These are phyloP conservation scores for Avahi laniger DNA, from an alignment of 2,797 vertebrate species.

Conservation along the genomic window DNA sequence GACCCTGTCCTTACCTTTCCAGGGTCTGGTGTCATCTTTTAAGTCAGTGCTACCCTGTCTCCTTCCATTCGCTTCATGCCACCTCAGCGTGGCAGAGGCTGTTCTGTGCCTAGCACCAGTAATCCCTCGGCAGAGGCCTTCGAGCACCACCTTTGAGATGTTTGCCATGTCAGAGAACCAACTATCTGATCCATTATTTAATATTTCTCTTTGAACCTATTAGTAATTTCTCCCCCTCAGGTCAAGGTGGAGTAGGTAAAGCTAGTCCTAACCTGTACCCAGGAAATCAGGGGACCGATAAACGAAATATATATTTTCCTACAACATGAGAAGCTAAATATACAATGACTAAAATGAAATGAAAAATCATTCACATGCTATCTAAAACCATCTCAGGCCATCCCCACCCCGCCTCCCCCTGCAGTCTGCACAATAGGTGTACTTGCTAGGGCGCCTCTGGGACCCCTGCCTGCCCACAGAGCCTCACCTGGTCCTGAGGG, in stretches of 20 bases:
- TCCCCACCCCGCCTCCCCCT: too few species aligned
- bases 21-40: background rate
- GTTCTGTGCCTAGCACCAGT: background rate
- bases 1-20: background rate
- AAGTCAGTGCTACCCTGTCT: background rate
- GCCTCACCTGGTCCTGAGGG: background rate
- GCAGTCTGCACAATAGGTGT: fast-evolving
- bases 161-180: background rate
- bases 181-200: background rate
- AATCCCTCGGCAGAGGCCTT: background rate
- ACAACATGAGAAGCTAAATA: background rate
- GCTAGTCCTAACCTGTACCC: background rate
- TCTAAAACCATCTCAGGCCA: background rate
- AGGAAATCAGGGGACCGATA: background rate
- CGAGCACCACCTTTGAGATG: background rate
- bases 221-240: background rate
- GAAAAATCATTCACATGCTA: background rate
- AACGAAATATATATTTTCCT: background rate
- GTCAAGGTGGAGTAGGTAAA: background rate
- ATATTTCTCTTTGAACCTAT: background rate
- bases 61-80: background rate
- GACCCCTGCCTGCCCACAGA: background rate
- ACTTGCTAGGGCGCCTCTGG: background rate
- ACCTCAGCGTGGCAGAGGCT: fast-evolving
- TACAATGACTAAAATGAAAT: background rate